phyloP scores from a whole-genome alignment of 2,888 invertebrate genomes.

The Cantharis nigra region DNA sequence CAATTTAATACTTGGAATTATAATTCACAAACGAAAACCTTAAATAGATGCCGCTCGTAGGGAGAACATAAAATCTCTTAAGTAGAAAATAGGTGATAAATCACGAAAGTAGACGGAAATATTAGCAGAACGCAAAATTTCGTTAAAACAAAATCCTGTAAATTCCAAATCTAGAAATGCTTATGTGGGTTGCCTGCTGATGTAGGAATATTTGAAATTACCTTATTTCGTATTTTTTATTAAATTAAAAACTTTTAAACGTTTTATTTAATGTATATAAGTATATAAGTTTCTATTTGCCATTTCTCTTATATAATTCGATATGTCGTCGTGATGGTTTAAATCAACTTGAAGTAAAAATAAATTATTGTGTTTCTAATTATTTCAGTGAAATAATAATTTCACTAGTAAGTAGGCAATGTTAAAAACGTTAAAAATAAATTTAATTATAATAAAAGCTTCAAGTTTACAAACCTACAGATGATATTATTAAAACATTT shows the following conservation, averaged over 20 bases:
- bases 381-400: background rate
- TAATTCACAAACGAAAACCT: background rate
- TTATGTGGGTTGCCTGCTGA: background rate
- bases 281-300: background rate
- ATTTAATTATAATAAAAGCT: background rate
- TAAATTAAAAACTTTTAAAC: background rate
- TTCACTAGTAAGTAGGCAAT: no score
- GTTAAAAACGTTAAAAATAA: background rate
- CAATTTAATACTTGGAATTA: background rate
- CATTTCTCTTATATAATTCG: background rate
- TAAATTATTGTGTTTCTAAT: no score
- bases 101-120: background rate
- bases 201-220: background rate
- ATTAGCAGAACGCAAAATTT: background rate
- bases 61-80: background rate
- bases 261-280: background rate
- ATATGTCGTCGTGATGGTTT: background rate
- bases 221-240: background rate
- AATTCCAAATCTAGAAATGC: background rate
- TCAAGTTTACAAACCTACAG: background rate
- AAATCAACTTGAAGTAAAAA: background rate
- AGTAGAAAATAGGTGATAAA: background rate
- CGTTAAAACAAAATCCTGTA: background rate
- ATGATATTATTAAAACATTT: no score
- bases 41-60: background rate